phyloP scores from a whole-genome alignment of 2,888 invertebrate species.

The Tipula lateralis region DNA sequence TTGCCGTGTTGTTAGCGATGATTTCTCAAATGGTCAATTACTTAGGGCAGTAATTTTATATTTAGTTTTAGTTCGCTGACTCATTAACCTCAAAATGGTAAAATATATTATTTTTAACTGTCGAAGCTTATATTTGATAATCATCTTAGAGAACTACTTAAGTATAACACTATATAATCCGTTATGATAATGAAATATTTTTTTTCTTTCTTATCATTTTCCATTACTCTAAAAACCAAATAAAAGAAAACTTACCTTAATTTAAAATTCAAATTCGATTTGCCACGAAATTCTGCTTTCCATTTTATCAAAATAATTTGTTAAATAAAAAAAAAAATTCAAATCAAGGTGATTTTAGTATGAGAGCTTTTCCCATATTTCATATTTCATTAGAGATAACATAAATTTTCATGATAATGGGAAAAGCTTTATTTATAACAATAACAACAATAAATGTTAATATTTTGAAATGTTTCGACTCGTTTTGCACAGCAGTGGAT shows the following conservation, averaged over 20 bases:
- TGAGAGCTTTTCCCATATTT: neutral
- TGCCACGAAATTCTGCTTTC: neutral
- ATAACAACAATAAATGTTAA: neutral
- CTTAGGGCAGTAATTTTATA: too few species aligned
- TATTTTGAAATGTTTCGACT: conserved; percentile 24
- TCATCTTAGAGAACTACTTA: neutral
- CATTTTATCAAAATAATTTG: neutral
- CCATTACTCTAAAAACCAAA: neutral
- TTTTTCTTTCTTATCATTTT: neutral
- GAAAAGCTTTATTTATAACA: neutral
- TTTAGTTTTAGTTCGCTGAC: too few species aligned
- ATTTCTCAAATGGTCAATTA: too few species aligned
- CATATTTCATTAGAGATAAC: neutral
- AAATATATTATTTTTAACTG: too few species aligned
- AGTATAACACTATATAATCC: neutral
- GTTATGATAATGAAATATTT: neutral
- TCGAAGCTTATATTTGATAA: neutral
- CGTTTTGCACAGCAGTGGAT: conserved; percentile 19
- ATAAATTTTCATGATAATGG: conserved; percentile 5
- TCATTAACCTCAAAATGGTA: too few species aligned
- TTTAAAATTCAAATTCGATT: conserved; percentile 7
- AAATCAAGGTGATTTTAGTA: neutral
- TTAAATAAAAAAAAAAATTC: neutral
- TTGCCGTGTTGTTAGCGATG: too few species aligned
- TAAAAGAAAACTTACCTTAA: neutral